Evolutionary conservation across 2,113 vertebrate genomes (phyloP).

Genomic region (Mystacornis crossleyi): DNA sequence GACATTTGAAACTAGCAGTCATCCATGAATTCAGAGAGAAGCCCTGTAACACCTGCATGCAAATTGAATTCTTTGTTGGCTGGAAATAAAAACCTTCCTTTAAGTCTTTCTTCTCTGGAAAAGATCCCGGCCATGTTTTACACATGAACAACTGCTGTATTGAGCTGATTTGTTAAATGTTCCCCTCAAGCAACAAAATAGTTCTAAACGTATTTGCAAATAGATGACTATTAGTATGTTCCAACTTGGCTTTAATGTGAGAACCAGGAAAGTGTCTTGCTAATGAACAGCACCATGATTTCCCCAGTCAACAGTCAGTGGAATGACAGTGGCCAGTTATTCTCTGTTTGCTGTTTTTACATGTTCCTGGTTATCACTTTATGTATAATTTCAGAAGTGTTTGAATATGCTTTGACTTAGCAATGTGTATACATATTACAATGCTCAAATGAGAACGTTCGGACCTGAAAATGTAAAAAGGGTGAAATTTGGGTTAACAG

Average conservation of each 20-base stretch:
- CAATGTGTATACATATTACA: neutral
- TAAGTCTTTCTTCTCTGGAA: neutral
- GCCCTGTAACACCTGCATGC: slow-evolving; percentile 47
- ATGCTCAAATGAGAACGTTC: neutral
- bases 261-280: neutral
- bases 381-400: neutral
- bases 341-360: neutral
- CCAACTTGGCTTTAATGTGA: neutral
- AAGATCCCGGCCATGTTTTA: neutral
- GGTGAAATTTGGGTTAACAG: neutral
- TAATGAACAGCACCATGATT: neutral
- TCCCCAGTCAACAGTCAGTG: neutral
- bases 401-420: neutral
- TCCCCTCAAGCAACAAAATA: neutral
- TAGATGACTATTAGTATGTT: neutral
- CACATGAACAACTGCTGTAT: neutral
- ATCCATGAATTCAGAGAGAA: slow-evolving; percentile 15
- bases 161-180: neutral
- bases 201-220: slow-evolving; percentile 1
- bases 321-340: neutral
- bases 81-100: slow-evolving; percentile 19
- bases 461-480: neutral
- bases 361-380: neutral
- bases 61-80: slow-evolving; percentile 43
- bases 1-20: slow-evolving; percentile 47